A percentile compares a stretch with the other conserved stretches of the same genome.
Evolutionary conservation across 2,888 invertebrate genomes (phyloP).

Genomic region (Netelia fuscicornis): DNA sequence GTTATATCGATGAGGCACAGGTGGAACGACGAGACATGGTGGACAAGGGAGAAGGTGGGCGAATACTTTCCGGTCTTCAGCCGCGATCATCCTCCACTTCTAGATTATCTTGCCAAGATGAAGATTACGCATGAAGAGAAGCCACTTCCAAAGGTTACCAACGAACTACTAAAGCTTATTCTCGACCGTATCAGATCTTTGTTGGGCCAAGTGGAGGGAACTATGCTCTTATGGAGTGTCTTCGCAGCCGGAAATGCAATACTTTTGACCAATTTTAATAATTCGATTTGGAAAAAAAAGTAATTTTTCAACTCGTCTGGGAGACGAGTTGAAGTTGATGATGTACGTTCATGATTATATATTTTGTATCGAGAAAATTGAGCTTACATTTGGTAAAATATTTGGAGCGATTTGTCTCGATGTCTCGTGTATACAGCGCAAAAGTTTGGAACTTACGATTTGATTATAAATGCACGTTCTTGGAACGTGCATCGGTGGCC

Average conservation of each 20-base stretch:
- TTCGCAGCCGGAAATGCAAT: constrained; percentile 87
- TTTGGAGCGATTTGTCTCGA: too few relatives aligned
- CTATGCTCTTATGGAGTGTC: constrained; percentile 86
- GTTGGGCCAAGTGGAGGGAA: constrained; percentile 85
- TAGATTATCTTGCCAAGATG: constrained; percentile 87
- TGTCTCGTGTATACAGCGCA: too few relatives aligned
- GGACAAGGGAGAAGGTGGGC: constrained; percentile 86
- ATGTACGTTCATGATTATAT: neutral
- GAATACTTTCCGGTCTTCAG: constrained; percentile 88
- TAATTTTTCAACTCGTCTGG: constrained; percentile 58
- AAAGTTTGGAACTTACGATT: too few relatives aligned
- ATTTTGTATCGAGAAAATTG: too few relatives aligned
- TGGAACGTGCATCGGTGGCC: too few relatives aligned
- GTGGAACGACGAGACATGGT: constrained; percentile 85
- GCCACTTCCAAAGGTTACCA: constrained; percentile 80
- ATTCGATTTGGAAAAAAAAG: constrained; percentile 71
- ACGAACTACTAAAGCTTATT: constrained; percentile 84
- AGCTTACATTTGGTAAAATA: too few relatives aligned
- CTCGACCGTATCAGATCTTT: constrained; percentile 85
- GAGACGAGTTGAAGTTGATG: neutral
- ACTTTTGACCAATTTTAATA: constrained; percentile 83
- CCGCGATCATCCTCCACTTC: constrained; percentile 86
- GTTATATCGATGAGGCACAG: constrained; percentile 45
- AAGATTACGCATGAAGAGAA: constrained; percentile 85
- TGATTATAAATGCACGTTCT: too few relatives aligned